Conservation (phyloP, 2,888 invertebrate genomes). For the Drosophila paranaensis region DNA sequence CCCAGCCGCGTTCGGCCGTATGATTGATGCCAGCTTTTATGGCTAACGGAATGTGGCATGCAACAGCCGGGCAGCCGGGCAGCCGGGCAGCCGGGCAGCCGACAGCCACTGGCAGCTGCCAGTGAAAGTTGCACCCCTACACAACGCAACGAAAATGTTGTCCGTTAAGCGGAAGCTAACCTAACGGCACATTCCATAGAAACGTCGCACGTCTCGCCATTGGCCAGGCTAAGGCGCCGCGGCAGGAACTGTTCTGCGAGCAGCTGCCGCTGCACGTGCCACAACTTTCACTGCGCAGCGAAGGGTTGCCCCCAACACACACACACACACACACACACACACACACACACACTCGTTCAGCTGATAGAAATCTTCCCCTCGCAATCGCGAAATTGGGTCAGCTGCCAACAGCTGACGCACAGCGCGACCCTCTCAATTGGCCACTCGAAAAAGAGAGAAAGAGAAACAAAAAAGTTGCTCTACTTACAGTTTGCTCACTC, state of each 20-base stretch:
- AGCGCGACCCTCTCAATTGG: background rate
- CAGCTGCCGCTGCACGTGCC: slow-evolving; percentile 43
- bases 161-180: slow-evolving; percentile 28
- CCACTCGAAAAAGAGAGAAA: no score
- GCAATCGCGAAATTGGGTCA: slow-evolving; percentile 44
- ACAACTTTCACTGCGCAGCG: slow-evolving; percentile 46
- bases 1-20: slow-evolving; percentile 17
- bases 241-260: slow-evolving; percentile 23
- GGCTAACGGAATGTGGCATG: slow-evolving; percentile 59
- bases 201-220: slow-evolving; percentile 4
- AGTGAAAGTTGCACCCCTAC: slow-evolving; percentile 50
- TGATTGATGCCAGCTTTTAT: slow-evolving; percentile 81
- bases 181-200: slow-evolving; percentile 49
- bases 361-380: slow-evolving; percentile 72
- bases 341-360: slow-evolving; percentile 39
- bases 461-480: background rate
- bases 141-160: background rate
- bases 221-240: background rate
- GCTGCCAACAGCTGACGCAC: slow-evolving; percentile 39
- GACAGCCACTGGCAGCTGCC: slow-evolving; percentile 6
- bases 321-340: no score
- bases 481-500: background rate
- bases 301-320: slow-evolving; percentile 44
- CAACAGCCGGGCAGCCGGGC: slow-evolving; percentile 10
- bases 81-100: no score